Conservation (phyloP, 2,888 invertebrate species). For the Drosophila phalerata region DNA sequence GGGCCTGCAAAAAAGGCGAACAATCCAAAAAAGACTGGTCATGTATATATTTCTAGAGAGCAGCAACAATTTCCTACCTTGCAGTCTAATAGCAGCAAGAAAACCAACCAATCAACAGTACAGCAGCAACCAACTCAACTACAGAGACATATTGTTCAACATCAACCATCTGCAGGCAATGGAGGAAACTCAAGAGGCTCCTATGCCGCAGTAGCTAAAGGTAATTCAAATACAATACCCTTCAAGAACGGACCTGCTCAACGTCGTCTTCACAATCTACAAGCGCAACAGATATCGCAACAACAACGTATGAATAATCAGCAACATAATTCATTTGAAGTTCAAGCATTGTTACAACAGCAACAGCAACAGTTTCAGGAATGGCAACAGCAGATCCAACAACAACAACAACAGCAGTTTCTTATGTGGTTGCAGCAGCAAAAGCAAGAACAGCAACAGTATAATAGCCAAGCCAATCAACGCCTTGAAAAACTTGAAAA, state of each 20-base stretch:
- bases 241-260: too few species aligned
- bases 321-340: neutral
- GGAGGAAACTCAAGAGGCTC: neutral
- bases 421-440: neutral
- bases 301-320: neutral
- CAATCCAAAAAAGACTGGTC: neutral
- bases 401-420: slow-evolving; percentile 2
- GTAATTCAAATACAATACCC: too few species aligned
- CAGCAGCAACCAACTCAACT: neutral
- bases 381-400: neutral
- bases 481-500: slow-evolving; percentile 16
- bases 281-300: neutral
- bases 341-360: neutral
- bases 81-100: neutral
- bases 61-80: neutral
- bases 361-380: slow-evolving; percentile 1
- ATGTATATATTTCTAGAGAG: neutral
- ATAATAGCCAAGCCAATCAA: neutral
- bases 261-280: too few species aligned
- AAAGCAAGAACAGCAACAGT: neutral
- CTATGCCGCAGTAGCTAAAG: too few species aligned
- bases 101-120: neutral
- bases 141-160: neutral
- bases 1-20: neutral
- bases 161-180: neutral